Evolutionary conservation across 2,113 vertebrate species (phyloP).

Genomic region (Puntigrus tetrazona): DNA sequence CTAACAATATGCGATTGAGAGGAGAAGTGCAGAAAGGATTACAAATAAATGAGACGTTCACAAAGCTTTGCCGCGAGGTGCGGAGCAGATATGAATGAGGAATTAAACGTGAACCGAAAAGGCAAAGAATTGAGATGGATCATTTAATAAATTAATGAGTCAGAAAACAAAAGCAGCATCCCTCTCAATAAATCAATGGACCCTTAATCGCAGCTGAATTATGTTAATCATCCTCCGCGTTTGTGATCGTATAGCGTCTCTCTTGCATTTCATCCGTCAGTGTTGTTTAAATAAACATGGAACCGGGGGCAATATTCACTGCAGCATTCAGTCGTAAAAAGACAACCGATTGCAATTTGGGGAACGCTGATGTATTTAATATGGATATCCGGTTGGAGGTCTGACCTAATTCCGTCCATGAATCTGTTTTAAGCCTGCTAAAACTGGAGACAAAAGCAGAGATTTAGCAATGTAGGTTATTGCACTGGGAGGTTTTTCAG

Average conservation of each 20-base stretch:
- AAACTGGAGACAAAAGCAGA: not conserved
- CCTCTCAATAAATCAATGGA: constrained; percentile 65
- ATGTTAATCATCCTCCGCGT: constrained; percentile 66
- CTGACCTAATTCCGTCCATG: constrained; percentile 5
- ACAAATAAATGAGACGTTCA: constrained; percentile 27
- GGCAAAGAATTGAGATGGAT: constrained; percentile 61
- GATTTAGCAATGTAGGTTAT: not conserved
- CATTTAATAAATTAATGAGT: constrained; percentile 62
- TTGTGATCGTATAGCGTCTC: constrained; percentile 62
- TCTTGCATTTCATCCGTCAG: constrained; percentile 29
- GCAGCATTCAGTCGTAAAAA: not conserved
- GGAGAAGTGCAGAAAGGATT: constrained; percentile 53
- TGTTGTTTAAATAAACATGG: not conserved
- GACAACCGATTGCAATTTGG: not conserved
- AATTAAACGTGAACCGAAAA: constrained; percentile 57
- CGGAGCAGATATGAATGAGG: constrained; percentile 43
- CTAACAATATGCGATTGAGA: constrained; percentile 62
- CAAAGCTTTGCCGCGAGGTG: constrained; percentile 30
- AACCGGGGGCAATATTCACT: not conserved
- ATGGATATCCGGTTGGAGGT: not conserved
- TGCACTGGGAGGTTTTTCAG: not conserved
- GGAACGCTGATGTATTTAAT: not conserved
- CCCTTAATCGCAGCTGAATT: constrained; percentile 65
- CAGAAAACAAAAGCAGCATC: constrained; percentile 66
- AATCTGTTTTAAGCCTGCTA: not conserved